Evolutionary conservation across 2,888 invertebrate species (phyloP).

Genomic region (Sthenelais limicola): DNA sequence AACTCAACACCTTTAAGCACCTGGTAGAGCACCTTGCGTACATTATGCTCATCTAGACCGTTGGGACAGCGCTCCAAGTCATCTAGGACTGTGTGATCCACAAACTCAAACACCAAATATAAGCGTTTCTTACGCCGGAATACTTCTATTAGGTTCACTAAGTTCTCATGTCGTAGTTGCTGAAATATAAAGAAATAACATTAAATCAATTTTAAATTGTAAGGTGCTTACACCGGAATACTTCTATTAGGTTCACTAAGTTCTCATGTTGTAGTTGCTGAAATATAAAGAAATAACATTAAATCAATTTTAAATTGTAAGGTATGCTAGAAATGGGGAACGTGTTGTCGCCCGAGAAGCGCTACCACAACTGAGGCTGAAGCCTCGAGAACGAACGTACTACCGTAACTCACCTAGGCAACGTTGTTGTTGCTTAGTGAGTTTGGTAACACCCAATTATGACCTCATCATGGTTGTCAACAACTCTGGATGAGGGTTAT

Average conservation of each 20-base stretch:
- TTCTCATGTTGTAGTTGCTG: background rate
- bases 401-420: no score
- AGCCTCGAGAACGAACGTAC: no score
- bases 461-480: no score
- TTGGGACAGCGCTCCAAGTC: constrained; percentile 83
- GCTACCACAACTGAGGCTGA: no score
- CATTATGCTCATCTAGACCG: constrained; percentile 82
- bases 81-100: constrained; percentile 88
- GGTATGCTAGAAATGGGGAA: no score
- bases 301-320: no score
- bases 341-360: no score
- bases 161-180: constrained; percentile 90
- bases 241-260: background rate
- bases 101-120: constrained; percentile 90
- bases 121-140: constrained; percentile 87
- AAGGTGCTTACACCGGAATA: background rate
- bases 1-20: constrained; percentile 79
- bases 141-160: constrained; percentile 90
- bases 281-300: background rate
- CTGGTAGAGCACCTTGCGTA: constrained; percentile 85
- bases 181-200: constrained; percentile 68
- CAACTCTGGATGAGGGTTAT: no score
- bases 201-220: background rate
- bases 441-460: no score
- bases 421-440: no score